These are phyloP conservation scores for Andrena minutula DNA, from an alignment of 2,888 invertebrate genomes.

Conservation along the genomic window DNA sequence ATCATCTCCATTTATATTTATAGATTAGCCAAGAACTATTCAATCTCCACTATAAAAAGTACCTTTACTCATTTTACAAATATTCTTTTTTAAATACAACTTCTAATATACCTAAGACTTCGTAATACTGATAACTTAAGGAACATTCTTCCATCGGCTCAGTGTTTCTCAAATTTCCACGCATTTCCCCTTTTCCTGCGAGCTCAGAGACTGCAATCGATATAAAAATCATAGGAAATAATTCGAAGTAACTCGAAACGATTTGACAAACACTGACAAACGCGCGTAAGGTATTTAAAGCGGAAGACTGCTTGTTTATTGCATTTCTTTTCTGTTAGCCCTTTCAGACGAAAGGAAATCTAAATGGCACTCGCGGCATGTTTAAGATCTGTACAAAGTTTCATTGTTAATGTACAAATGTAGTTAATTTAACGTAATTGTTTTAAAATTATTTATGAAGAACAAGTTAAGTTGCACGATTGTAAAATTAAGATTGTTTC, in stretches of 20 bases:
- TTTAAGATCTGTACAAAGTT: constrained; percentile 53
- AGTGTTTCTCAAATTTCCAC: constrained; percentile 27
- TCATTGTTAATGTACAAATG: constrained; percentile 63
- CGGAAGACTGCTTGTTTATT: constrained; percentile 63
- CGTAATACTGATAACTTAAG: constrained; percentile 7
- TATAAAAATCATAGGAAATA: constrained; percentile 20
- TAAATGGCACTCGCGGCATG: constrained; percentile 24
- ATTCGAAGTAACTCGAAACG: background rate
- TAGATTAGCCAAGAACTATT: constrained; percentile 13
- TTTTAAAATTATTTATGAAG: constrained; percentile 63
- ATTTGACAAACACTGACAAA: constrained; percentile 11
- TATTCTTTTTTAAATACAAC: constrained; percentile 13
- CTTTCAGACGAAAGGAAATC: constrained; percentile 22
- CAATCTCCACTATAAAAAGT: background rate
- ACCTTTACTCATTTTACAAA: background rate
- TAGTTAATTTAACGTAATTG: constrained; percentile 37
- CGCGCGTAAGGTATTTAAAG: constrained; percentile 43
- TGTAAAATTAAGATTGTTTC: constrained; percentile 40
- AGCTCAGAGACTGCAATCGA: constrained; percentile 26
- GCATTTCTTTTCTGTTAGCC: constrained; percentile 59
- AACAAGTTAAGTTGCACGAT: constrained; percentile 14
- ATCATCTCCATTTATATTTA: constrained; percentile 28
- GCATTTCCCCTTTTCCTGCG: background rate
- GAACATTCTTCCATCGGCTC: background rate
- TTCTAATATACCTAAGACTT: constrained; percentile 10